Evolutionary conservation across 2,113 vertebrate species (phyloP).

Genomic region (Panthera uncia): DNA sequence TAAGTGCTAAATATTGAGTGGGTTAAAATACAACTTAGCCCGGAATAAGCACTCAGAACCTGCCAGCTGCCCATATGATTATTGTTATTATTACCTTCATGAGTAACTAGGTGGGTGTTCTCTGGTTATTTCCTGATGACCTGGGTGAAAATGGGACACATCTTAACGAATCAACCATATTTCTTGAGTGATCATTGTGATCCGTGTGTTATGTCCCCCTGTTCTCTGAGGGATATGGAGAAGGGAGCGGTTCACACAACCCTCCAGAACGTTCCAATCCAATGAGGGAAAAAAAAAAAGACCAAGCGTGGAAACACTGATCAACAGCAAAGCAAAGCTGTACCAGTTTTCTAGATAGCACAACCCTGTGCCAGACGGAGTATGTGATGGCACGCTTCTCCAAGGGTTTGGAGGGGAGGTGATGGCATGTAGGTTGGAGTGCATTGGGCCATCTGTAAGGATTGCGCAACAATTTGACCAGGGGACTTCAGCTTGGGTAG

Average conservation of each 20-base stretch:
- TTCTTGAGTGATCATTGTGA: neutral
- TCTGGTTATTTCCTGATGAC: neutral
- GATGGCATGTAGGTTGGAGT: too few relatives aligned
- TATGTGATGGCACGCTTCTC: neutral
- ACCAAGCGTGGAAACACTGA: neutral
- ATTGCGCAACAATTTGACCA: neutral
- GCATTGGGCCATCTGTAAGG: neutral
- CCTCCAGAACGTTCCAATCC: neutral
- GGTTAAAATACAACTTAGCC: neutral
- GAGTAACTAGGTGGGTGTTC: neutral
- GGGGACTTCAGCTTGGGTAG: neutral
- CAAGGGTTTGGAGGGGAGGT: neutral
- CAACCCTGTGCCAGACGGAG: neutral
- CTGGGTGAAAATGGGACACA: neutral
- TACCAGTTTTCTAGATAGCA: neutral
- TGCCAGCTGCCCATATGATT: neutral
- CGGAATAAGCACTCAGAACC: neutral
- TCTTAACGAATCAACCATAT: neutral
- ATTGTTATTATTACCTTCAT: neutral
- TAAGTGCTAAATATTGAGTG: neutral
- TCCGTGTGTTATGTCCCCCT: neutral
- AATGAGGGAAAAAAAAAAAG: neutral
- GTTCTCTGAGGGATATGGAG: neutral
- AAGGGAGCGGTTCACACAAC: neutral
- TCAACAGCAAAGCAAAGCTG: neutral